These are phyloP conservation scores for Eurystomus gularis DNA, from an alignment of 2,113 vertebrate species.

Conservation along the genomic window DNA sequence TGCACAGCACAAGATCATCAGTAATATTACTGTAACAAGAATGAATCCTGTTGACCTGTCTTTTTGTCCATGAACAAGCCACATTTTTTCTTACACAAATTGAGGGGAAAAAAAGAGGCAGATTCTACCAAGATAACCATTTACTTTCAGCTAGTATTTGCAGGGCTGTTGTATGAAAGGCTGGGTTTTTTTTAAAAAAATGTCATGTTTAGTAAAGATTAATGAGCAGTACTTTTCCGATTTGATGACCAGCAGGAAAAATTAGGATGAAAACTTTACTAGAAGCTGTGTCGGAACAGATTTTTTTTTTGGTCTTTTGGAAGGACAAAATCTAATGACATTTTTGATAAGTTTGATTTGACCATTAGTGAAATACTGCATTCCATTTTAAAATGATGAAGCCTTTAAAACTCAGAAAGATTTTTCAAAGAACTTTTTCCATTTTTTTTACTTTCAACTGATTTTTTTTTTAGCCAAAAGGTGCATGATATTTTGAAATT, in stretches of 20 bases:
- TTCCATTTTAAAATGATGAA: background rate
- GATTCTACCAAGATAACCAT: background rate
- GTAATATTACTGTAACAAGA: background rate
- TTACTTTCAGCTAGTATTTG: background rate
- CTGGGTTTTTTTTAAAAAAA: background rate
- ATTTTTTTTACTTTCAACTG: background rate
- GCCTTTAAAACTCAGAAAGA: background rate
- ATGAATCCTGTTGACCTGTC: background rate
- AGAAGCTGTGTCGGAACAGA: background rate
- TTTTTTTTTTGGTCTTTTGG: background rate
- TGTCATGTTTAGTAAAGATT: background rate
- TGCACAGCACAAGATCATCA: background rate
- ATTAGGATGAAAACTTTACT: background rate
- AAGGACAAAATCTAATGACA: background rate
- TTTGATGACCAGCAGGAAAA: background rate
- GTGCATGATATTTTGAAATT: background rate
- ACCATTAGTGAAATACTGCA: background rate
- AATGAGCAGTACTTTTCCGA: background rate
- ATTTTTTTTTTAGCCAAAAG: background rate
- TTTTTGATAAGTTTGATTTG: background rate
- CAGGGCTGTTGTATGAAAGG: background rate
- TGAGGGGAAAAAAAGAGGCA: background rate
- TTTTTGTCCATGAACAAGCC: background rate
- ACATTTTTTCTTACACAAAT: background rate
- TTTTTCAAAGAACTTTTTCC: background rate